Evolutionary conservation across 2,888 invertebrate genomes (phyloP).

Genomic region (Pseudolycoriella hygida): DNA sequence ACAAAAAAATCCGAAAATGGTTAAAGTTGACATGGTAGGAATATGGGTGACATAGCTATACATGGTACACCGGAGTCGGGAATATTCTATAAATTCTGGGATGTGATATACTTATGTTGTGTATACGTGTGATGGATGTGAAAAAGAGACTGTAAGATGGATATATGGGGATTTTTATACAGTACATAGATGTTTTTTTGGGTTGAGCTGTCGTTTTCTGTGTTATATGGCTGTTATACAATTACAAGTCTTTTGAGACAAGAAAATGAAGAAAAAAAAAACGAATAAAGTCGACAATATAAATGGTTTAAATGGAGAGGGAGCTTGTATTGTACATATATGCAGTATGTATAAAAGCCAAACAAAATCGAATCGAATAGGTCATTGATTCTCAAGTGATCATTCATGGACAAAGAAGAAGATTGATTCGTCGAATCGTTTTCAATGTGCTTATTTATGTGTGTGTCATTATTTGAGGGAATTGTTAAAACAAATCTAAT

Average conservation of each 20-base stretch:
- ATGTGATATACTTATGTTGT: too few relatives aligned
- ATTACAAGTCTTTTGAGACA: too few relatives aligned
- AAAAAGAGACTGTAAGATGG: constrained; percentile 1
- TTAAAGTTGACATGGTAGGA: not conserved
- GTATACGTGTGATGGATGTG: not conserved
- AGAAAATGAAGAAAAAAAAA: too few relatives aligned
- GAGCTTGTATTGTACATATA: not conserved
- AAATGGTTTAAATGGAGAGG: not conserved
- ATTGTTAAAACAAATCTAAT: not conserved
- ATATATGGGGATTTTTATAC: too few relatives aligned
- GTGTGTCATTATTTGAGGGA: not conserved
- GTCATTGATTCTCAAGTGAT: constrained; percentile 1
- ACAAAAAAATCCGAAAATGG: not conserved
- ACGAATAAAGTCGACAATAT: too few relatives aligned
- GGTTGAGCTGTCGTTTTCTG: too few relatives aligned
- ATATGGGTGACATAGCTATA: not conserved
- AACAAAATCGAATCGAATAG: not conserved
- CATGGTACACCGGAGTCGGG: not conserved
- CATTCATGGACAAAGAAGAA: not conserved
- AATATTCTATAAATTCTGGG: too few relatives aligned
- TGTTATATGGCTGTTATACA: too few relatives aligned
- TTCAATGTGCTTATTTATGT: too few relatives aligned
- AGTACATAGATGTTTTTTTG: too few relatives aligned
- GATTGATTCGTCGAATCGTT: not conserved
- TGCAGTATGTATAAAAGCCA: not conserved